phyloP scores from a whole-genome alignment of 2,113 vertebrate species.

The Dissostichus mawsoni region DNA sequence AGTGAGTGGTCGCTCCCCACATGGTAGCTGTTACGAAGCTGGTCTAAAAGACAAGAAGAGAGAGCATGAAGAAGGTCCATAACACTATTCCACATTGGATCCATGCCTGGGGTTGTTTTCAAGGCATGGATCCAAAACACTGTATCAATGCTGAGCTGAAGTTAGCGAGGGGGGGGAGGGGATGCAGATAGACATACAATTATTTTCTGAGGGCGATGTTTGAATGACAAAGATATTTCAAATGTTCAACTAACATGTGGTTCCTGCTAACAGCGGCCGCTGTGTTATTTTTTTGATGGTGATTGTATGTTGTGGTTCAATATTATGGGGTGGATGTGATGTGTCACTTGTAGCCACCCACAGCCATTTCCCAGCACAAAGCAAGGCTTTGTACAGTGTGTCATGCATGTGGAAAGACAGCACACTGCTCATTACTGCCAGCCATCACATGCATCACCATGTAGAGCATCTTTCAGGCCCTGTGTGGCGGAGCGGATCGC shows the following conservation, averaged over 20 bases:
- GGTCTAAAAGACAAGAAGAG: slow-evolving; percentile 83
- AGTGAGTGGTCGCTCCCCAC: slow-evolving; percentile 95
- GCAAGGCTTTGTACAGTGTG: not conserved
- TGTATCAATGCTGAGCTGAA: not conserved
- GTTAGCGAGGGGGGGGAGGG: not conserved
- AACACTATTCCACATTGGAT: not conserved
- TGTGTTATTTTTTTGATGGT: not conserved
- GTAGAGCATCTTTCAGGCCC: not conserved
- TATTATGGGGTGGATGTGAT: not conserved
- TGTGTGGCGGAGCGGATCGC: too few species aligned
- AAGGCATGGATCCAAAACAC: not conserved
- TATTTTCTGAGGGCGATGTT: slow-evolving; percentile 22
- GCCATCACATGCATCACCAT: not conserved
- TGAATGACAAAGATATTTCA: not conserved
- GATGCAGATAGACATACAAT: slow-evolving; percentile 27
- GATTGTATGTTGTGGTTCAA: not conserved
- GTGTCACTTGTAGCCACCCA: not conserved
- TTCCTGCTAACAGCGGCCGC: not conserved
- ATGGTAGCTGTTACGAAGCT: slow-evolving; percentile 96
- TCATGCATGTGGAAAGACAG: not conserved
- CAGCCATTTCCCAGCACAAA: not conserved
- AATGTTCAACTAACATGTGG: not conserved
- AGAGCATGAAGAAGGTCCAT: not conserved
- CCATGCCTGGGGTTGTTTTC: not conserved
- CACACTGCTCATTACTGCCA: not conserved